phyloP scores from a whole-genome alignment of 2,113 vertebrate genomes.

The Lagopus muta region DNA sequence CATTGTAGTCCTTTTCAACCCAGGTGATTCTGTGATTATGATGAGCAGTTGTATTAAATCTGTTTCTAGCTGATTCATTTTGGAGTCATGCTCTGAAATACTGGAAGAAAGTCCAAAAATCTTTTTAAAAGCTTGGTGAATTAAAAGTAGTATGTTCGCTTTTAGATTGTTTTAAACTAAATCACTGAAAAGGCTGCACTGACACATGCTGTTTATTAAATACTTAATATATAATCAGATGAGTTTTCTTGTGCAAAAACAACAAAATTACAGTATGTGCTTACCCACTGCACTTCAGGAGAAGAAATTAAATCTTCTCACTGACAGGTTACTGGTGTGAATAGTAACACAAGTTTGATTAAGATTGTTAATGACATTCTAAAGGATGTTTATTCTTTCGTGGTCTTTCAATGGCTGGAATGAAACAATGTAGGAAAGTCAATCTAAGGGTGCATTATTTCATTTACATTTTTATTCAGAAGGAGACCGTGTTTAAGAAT shows the following conservation, averaged over 20 bases:
- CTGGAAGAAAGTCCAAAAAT: conserved; percentile 10
- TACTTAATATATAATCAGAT: conserved; percentile 59
- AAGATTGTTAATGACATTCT: conserved; percentile 69
- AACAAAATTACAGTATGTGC: conserved; percentile 66
- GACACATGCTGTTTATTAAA: conserved; percentile 49
- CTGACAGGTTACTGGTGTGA: conserved; percentile 71
- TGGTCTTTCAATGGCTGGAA: conserved; percentile 68
- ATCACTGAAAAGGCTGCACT: neutral
- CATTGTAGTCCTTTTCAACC: too few relatives aligned
- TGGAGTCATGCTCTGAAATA: conserved; percentile 6
- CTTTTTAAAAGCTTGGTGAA: conserved; percentile 2
- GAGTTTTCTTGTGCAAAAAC: conserved; percentile 73
- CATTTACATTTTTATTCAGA: neutral
- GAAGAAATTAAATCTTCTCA: conserved; percentile 72
- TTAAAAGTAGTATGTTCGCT: neutral
- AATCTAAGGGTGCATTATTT: conserved; percentile 38
- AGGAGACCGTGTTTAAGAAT: neutral
- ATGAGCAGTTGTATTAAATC: neutral
- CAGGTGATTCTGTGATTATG: neutral
- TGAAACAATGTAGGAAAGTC: conserved; percentile 71
- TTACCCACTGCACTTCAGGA: conserved; percentile 48
- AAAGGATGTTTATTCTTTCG: conserved; percentile 67
- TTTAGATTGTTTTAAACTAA: conserved; percentile 52
- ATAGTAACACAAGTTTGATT: conserved; percentile 74
- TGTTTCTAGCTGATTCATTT: neutral